Percentiles rank a stretch among this genome's conserved stretches.
phyloP scores from a whole-genome alignment of 2,888 invertebrate genomes.

The Drosophila fulvimacula region DNA sequence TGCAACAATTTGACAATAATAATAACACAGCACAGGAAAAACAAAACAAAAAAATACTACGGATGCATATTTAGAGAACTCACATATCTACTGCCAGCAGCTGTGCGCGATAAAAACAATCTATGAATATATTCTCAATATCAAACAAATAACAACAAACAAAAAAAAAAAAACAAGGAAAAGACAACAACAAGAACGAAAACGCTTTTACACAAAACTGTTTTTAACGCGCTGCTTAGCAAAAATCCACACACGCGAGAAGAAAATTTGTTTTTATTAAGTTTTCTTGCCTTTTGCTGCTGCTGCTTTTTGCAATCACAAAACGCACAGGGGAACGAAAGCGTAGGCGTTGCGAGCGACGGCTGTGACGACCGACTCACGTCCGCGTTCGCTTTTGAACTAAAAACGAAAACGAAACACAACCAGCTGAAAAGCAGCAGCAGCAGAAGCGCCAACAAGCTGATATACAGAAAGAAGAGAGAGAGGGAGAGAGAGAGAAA shows the following conservation, averaged over 20 bases:
- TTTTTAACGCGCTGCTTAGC: slow-evolving; percentile 44
- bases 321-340: slow-evolving; percentile 56
- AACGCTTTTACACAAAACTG: slow-evolving; percentile 37
- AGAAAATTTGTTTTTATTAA: slow-evolving; percentile 50
- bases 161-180: slow-evolving; percentile 23
- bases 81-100: slow-evolving; percentile 56
- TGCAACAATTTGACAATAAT: slow-evolving; percentile 38
- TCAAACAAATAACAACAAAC: slow-evolving; percentile 8
- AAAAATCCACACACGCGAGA: slow-evolving; percentile 39
- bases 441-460: slow-evolving; percentile 42
- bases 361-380: slow-evolving; percentile 59
- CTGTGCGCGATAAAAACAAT: slow-evolving; percentile 60
- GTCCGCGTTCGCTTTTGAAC: slow-evolving; percentile 61
- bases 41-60: slow-evolving; percentile 24
- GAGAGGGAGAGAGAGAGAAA: slow-evolving; percentile 17
- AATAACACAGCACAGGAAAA: slow-evolving; percentile 31
- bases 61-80: slow-evolving; percentile 29
- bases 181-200: slow-evolving; percentile 37
- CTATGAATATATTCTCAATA: slow-evolving; percentile 29
- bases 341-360: slow-evolving; percentile 58
- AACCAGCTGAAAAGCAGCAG: slow-evolving; percentile 34
- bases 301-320: slow-evolving; percentile 70
- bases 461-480: slow-evolving; percentile 16
- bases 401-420: slow-evolving; percentile 52
- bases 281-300: slow-evolving; percentile 47